Percentiles rank a stretch among this genome's conserved stretches.
phyloP scores from a whole-genome alignment of 2,888 invertebrate species.

The Lamellibrachia satsuma region DNA sequence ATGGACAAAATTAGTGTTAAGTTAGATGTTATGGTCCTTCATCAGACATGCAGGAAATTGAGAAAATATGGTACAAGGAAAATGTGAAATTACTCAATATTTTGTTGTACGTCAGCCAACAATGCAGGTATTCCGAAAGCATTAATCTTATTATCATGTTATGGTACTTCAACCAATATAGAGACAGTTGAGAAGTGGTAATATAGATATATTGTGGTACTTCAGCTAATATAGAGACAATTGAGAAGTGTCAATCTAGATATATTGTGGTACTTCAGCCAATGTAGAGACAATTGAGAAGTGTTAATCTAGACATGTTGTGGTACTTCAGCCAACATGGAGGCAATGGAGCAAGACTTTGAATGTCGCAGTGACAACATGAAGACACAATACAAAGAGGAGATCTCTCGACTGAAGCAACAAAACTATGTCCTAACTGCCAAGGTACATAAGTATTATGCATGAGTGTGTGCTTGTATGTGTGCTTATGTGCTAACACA shows the following conservation, averaged over 20 bases:
- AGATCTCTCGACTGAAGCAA: conserved; percentile 58
- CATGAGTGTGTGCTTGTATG: not conserved
- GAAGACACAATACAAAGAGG: conserved; percentile 54
- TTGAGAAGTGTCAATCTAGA: not conserved
- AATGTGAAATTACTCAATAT: not conserved
- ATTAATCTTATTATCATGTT: not conserved
- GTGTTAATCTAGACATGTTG: not conserved
- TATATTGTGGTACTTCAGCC: conserved; percentile 25
- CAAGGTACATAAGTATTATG: conserved; percentile 49
- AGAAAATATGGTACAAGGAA: not conserved
- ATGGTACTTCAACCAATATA: not conserved
- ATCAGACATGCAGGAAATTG: no score
- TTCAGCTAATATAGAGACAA: not conserved
- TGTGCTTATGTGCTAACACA: not conserved
- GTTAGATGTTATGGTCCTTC: no score
- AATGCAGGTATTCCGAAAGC: not conserved
- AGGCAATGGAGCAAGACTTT: conserved; percentile 44
- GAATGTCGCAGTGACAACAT: conserved; percentile 48
- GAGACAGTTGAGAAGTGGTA: not conserved
- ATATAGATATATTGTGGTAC: not conserved
- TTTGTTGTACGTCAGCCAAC: not conserved
- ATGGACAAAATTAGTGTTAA: not conserved
- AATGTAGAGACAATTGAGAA: conserved; percentile 35
- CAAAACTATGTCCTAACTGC: conserved; percentile 61
- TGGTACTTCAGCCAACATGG: conserved; percentile 47